Evolutionary conservation across 2,888 invertebrate genomes (phyloP), one percentile per base, ranked within the genome.

Genomic region (Drosophila melanosoma): DNA sequence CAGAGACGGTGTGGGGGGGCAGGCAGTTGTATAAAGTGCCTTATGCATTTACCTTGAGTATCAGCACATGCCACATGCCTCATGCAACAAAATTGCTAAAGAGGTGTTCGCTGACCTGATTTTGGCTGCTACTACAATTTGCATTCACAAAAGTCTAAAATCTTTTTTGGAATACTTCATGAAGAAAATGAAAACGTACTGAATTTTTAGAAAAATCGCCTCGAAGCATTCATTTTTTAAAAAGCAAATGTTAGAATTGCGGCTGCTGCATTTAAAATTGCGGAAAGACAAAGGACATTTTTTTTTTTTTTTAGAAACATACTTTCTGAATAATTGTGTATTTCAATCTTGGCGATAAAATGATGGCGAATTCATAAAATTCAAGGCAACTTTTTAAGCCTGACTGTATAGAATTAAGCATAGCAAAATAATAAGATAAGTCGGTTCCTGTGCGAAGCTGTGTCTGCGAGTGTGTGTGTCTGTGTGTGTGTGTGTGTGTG

Each of bases 1-100:
- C 26, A 36, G 48, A 20, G 23, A 35, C 23, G 20, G 26, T n/a
- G n/a, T 5, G 5, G 29, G n/a, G 32, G 23, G 23, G 23, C 29
- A 33, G 12, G 12, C 2, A 3, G 49, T 29, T 26, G 40, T 15
- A 12, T 35, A 33, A 60, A 35, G 26, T 33, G 33, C 11, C n/a
- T 29, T 36, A 52, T 59, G 61, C 52, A 51, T 54, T 26, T 40
- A 68, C 48, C 67, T 65, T 20, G 8, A 48, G 48, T 26, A 35
- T 35, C 49, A 26, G 23, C 38, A 52, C 64, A 15, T 65, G 40
- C 51, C 65, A 29, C 40, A 5, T 42, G 66, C 35, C 51, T 36
- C 65, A 20, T 32, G 52, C 65, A 33, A 42, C 32, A 42, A 32
- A 65, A 35, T 26, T 11, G 40, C 40, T 23, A 4, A 45, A 15